These are phyloP conservation scores for Thecophora atra DNA, from an alignment of 2,888 invertebrate genomes.

Conservation along the genomic window DNA sequence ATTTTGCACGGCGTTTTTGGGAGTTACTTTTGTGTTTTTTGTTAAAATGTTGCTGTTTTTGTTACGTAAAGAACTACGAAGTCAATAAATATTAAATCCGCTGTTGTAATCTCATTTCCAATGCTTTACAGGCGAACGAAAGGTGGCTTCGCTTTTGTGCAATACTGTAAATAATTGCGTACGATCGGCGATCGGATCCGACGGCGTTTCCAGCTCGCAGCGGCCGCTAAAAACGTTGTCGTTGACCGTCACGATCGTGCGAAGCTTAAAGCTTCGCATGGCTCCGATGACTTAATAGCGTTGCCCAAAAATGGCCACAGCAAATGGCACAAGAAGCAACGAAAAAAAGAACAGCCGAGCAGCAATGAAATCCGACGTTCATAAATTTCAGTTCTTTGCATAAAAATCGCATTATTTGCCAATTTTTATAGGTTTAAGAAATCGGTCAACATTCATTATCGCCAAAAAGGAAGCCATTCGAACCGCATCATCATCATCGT, in stretches of 20 bases:
- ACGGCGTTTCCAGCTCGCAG: neutral
- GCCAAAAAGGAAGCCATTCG: constrained; percentile 1
- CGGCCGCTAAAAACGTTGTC: neutral
- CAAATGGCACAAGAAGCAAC: constrained; percentile 5
- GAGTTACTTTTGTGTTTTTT: no score
- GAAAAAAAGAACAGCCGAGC: neutral
- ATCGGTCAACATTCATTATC: neutral
- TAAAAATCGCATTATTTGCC: neutral
- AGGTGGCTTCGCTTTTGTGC: no score
- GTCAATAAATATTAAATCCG: no score
- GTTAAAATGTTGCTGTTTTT: no score
- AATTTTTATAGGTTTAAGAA: no score
- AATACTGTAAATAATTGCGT: neutral
- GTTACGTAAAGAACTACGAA: no score
- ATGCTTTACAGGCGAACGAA: no score
- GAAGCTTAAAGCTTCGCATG: constrained; percentile 27
- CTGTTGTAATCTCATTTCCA: no score
- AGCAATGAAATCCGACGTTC: neutral
- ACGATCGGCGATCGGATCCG: neutral
- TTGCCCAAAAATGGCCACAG: constrained; percentile 46
- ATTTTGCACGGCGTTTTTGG: no score
- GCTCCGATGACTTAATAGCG: constrained; percentile 48
- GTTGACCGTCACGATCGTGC: constrained; percentile 4
- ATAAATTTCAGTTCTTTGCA: neutral
- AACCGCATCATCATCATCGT: constrained; percentile 6